Percentiles rank a stretch among this genome's conserved stretches.
These are phyloP conservation scores for Onychostoma macrolepis DNA, from an alignment of 2,113 vertebrate genomes.

Conservation along the genomic window DNA sequence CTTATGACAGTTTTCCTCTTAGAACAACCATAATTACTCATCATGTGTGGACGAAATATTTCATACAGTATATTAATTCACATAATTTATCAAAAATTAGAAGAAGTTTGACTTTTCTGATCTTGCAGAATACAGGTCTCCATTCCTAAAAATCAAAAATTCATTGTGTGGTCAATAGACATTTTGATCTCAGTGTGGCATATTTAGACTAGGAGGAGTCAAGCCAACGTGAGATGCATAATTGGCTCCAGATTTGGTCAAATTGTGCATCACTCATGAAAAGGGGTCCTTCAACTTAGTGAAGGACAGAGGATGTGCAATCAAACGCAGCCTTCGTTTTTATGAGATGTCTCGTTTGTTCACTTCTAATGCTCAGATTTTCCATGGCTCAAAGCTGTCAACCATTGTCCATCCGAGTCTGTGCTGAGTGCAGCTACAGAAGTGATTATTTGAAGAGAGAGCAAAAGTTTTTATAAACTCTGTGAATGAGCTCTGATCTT, in stretches of 20 bases:
- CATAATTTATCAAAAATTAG: neutral
- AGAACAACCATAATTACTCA: neutral
- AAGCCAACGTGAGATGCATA: conserved; percentile 32
- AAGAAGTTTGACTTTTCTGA: neutral
- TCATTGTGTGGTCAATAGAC: neutral
- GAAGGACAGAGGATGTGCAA: conserved; percentile 57
- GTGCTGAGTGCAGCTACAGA: conserved; percentile 46
- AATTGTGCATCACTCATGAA: conserved; percentile 7
- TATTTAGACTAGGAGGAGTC: conserved; percentile 19
- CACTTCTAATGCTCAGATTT: conserved; percentile 65
- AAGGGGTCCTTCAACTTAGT: conserved; percentile 12
- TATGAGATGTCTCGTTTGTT: conserved; percentile 59
- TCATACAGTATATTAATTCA: neutral
- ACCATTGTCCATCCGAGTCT: conserved; percentile 50
- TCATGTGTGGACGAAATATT: neutral
- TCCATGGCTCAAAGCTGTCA: conserved; percentile 64
- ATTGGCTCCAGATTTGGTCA: conserved; percentile 38
- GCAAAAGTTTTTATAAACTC: conserved; percentile 63
- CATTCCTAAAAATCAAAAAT: conserved; percentile 3
- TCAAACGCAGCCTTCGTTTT: conserved; percentile 62
- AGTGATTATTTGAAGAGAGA: conserved; percentile 67
- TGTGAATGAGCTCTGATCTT: conserved; percentile 66
- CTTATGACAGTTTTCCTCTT: neutral
- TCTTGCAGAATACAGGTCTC: neutral
- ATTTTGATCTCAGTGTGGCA: neutral